Conservation (phyloP, 2,113 vertebrate species). For the Chaetorhynchus papuensis region DNA sequence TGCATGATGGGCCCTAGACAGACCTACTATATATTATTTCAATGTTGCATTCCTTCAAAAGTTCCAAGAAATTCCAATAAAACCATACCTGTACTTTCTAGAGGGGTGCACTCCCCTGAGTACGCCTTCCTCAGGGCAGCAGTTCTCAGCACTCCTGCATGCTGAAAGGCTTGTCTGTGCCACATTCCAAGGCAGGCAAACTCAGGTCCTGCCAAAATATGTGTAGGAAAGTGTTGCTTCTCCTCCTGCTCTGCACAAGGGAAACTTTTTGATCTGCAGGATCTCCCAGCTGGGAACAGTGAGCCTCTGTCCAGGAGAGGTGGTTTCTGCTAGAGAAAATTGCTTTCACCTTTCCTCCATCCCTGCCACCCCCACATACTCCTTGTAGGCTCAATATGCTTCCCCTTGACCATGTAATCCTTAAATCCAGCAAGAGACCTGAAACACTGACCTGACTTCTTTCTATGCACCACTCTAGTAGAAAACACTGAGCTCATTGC, state of each 20-base stretch:
- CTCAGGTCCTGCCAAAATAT: neutral
- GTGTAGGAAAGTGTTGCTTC: neutral
- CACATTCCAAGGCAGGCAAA: rapidly evolving
- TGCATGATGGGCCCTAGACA: neutral
- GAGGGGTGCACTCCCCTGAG: neutral
- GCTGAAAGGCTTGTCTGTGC: neutral
- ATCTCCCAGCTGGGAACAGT: rapidly evolving
- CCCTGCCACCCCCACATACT: rapidly evolving
- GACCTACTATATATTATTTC: neutral
- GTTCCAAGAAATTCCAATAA: neutral
- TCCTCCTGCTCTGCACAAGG: neutral
- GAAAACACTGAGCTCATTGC: neutral
- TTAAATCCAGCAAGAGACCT: neutral
- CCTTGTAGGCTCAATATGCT: neutral
- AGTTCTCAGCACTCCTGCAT: neutral
- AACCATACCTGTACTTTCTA: neutral
- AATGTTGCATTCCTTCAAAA: neutral
- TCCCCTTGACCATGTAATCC: neutral
- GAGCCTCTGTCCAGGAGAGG: neutral
- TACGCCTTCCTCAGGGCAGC: neutral
- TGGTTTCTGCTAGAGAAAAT: neutral
- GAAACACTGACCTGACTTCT: neutral
- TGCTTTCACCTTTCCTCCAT: neutral
- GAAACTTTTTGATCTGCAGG: neutral
- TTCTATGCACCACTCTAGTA: neutral